These are phyloP conservation scores for Todiramphus saurophagus DNA, from an alignment of 2,113 vertebrate genomes.

Conservation along the genomic window DNA sequence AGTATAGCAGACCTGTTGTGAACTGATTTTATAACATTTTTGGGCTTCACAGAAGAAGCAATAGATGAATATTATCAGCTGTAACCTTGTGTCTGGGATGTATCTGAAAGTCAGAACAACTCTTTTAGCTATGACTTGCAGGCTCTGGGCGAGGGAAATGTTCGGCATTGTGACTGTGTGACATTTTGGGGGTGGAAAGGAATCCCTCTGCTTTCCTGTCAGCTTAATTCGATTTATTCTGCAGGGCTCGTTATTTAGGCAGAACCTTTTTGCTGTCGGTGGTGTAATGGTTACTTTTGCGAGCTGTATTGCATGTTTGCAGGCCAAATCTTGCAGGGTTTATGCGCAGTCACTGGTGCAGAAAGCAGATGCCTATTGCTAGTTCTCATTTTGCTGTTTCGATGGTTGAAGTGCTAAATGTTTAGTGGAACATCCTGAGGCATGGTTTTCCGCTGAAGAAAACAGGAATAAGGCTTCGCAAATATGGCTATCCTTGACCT, in stretches of 20 bases:
- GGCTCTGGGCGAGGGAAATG: background rate
- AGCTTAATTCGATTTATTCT: background rate
- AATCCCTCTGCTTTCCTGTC: slow-evolving; percentile 2
- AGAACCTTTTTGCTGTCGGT: background rate
- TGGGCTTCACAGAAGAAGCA: background rate
- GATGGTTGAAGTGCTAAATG: background rate
- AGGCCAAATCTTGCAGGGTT: background rate
- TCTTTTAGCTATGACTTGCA: slow-evolving; percentile 14
- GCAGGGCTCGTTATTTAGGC: background rate
- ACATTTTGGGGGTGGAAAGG: slow-evolving; percentile 35
- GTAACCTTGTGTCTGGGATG: background rate
- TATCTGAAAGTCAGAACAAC: background rate
- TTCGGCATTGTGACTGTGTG: background rate
- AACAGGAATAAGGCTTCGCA: background rate
- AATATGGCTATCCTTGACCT: background rate
- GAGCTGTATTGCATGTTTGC: background rate
- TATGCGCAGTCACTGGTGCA: background rate
- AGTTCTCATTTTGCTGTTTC: background rate
- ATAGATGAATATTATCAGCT: background rate
- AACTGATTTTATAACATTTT: background rate
- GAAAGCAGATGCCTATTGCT: background rate
- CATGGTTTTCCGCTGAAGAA: background rate
- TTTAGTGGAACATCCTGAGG: background rate
- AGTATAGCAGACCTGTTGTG: background rate
- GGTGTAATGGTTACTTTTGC: background rate